Conservation (phyloP, 1,140 invertebrate species). For the Leucophenga varia region DNA sequence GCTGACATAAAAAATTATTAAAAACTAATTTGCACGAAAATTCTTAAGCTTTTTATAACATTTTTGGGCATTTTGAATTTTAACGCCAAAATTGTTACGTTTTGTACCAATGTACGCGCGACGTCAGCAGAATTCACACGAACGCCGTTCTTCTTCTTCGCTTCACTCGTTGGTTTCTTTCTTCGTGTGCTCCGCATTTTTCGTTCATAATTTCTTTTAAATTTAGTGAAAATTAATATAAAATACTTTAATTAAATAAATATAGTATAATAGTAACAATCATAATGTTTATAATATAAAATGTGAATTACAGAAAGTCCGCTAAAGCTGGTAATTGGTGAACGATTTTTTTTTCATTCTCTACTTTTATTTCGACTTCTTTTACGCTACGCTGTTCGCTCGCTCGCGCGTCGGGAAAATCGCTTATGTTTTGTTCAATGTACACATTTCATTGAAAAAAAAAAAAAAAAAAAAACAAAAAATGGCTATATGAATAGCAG, state of each 20-base stretch:
- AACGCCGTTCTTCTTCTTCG: constrained; percentile 4
- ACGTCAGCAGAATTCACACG: constrained; percentile 8
- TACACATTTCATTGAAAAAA: no score
- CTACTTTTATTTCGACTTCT: constrained; percentile 43
- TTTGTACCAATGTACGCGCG: no score
- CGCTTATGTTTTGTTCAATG: constrained; percentile 22
- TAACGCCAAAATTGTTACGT: no score
- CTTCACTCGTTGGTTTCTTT: constrained; percentile 17
- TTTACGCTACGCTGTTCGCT: constrained; percentile 41
- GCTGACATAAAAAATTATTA: no score
- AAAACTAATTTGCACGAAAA: no score
- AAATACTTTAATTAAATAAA: constrained; percentile 37
- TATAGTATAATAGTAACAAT: no score
- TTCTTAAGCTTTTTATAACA: no score
- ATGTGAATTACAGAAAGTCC: no score
- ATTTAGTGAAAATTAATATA: constrained; percentile 39
- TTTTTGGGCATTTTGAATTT: no score
- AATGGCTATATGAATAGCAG: no score
- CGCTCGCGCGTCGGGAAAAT: constrained; percentile 26
- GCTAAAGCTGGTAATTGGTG: constrained; percentile 52
- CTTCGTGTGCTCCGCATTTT: constrained; percentile 30
- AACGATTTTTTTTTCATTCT: constrained; percentile 52
- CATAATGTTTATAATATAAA: constrained; percentile 40
- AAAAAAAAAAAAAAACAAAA: no score
- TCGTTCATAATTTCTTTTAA: constrained; percentile 44